A percentile compares a stretch with the other conserved stretches of the same genome.
These are phyloP conservation scores for pig (Sus scrofa) DNA, from an alignment of 2,113 vertebrate species.

Conservation along the genomic window DNA sequence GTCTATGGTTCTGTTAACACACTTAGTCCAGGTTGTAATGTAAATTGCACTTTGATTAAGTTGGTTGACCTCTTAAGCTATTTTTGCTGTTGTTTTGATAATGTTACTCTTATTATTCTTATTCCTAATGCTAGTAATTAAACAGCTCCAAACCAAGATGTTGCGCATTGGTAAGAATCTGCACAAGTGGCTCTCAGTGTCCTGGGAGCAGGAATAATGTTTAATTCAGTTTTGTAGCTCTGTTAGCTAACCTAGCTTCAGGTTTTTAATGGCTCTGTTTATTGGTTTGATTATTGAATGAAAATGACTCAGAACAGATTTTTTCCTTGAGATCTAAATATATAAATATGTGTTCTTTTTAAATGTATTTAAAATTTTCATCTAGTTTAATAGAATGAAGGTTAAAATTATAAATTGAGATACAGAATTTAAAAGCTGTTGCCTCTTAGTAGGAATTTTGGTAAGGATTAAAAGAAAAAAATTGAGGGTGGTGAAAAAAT, in stretches of 20 bases:
- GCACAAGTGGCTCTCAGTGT: neutral
- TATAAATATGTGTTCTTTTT: neutral
- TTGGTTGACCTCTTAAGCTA: neutral
- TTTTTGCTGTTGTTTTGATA: neutral
- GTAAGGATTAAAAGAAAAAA: neutral
- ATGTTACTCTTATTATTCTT: conserved; percentile 5
- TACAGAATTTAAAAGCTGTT: neutral
- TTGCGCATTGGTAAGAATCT: neutral
- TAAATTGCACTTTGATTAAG: conserved; percentile 1
- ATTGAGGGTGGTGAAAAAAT: neutral
- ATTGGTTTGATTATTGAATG: neutral
- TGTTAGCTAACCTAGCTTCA: neutral
- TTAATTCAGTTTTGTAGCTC: neutral
- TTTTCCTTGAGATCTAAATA: neutral
- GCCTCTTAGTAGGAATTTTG: neutral
- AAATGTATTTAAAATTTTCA: neutral
- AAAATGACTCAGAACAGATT: neutral
- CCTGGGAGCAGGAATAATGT: neutral
- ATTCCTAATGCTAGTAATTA: neutral
- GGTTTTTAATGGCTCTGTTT: neutral
- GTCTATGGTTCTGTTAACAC: neutral
- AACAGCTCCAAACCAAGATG: neutral
- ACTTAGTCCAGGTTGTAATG: neutral
- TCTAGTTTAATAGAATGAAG: neutral
- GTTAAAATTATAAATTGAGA: neutral